Base-by-base conservation (phyloP, 2,888 invertebrate species). In the Chrysolina haemoptera region DNA sequence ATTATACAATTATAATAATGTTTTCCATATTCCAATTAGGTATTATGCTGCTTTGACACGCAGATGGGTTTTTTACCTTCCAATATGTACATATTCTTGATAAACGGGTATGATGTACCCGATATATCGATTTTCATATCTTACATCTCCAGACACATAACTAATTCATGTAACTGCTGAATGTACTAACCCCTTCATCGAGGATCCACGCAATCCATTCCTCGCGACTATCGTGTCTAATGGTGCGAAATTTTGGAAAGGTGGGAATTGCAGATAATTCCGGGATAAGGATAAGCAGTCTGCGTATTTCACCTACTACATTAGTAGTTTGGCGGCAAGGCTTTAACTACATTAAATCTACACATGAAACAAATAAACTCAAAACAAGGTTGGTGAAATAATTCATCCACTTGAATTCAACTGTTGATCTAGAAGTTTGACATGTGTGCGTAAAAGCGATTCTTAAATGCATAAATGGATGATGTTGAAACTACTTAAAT, bases 111-210 rank as follows among this genome's bases (percentile, higher is more conserved):
- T 12, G 16, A 16, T n/a, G 48, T 10, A 48, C 8, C 48, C 48
- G 20, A 20, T 35, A 6, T 35, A 53, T 53, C 53, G 18, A 53
- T 53, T 53, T 53, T 4, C 53, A 18, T 53, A 53, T 53, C 53
- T 53, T 20, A 9, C 20, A 53, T 53, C 53, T 53, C 53, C 53
- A 53, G 53, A 53, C 53, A 53, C 53, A 53, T 53, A 53, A n/a
- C n/a, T n/a, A n/a, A 2, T 53, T 53, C 20, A 53, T 53, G 12
- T 18, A 20, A 53, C 18, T 20, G 11, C 53, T 11, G 22, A 53
- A 22, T 53, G 3, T 53, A 11, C 2, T 11, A 4, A 20, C 18
- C 22, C 20, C 18, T 18, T 12, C 5, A 20, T 10, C 20, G 20
- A 53, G 20, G 10, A 53, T 20, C 53, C 12, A 53, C 53, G 18